A percentile compares a stretch with the other conserved stretches of the same genome.
phyloP scores from a whole-genome alignment of 2,797 vertebrate genomes.

The Falco novaeseelandiae region DNA sequence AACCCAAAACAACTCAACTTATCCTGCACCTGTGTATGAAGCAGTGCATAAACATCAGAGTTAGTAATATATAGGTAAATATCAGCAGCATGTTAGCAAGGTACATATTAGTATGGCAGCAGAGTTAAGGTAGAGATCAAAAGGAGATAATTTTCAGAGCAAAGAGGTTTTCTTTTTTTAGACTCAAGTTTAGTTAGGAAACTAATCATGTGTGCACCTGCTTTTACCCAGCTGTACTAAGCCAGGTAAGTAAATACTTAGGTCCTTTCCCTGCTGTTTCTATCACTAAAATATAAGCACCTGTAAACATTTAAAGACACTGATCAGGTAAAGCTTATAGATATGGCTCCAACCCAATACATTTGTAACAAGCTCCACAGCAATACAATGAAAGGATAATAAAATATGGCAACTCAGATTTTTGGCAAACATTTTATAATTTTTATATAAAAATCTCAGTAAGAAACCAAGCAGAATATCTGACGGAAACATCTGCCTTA shows the following conservation, averaged over 20 bases:
- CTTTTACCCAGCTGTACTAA: not conserved
- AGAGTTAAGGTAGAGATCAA: not conserved
- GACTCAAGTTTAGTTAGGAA: not conserved
- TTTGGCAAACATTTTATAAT: constrained; percentile 81
- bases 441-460: constrained; percentile 84
- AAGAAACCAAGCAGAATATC: constrained; percentile 83
- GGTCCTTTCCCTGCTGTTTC: not conserved
- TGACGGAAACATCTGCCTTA: constrained; percentile 79
- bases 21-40: not conserved
- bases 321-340: not conserved
- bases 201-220: not conserved
- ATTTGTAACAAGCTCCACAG: not conserved
- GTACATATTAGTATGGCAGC: not conserved
- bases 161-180: not conserved
- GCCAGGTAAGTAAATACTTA: not conserved
- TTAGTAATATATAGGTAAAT: not conserved
- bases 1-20: not conserved
- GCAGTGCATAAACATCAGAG: not conserved
- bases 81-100: not conserved
- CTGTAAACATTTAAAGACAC: not conserved
- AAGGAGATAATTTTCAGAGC: not conserved
- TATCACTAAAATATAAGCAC: not conserved
- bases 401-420: constrained; percentile 68
- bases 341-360: not conserved
- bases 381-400: not conserved